A percentile compares a stretch with the other conserved stretches of the same genome.
Conservation (phyloP, 2,113 vertebrate genomes). For the Hippolais icterina region DNA sequence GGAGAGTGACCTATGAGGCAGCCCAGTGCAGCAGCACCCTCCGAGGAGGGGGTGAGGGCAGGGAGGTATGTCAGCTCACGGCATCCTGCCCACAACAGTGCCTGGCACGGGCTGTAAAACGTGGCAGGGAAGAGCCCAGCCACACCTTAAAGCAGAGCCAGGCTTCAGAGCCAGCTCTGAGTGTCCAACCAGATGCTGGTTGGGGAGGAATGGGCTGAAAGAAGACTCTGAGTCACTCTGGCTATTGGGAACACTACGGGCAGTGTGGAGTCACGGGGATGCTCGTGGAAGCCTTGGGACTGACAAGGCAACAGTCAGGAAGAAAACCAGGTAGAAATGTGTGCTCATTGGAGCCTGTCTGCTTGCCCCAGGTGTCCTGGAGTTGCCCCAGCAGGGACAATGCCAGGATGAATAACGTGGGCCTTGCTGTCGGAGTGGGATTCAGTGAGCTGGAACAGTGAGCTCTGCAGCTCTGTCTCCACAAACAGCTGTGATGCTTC, state of each 20-base stretch:
- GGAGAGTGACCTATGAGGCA: constrained; percentile 36
- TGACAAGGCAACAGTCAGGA: constrained; percentile 54
- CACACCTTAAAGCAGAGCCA: background rate
- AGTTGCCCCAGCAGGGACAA: constrained; percentile 15
- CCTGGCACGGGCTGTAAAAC: background rate
- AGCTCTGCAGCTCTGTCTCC: constrained; percentile 51
- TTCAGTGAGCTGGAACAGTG: constrained; percentile 35
- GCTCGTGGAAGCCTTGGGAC: constrained; percentile 16
- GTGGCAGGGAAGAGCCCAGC: background rate
- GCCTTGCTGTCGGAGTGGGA: constrained; percentile 26
- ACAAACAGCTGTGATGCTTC: constrained; percentile 17
- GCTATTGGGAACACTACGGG: constrained; percentile 8
- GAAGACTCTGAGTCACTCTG: constrained; percentile 8
- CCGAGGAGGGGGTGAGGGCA: constrained; percentile 20
- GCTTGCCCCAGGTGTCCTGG: background rate
- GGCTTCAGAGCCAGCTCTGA: background rate
- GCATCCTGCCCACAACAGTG: background rate
- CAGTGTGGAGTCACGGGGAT: background rate
- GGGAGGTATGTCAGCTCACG: constrained; percentile 15
- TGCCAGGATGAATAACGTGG: background rate
- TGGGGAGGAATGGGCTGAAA: background rate
- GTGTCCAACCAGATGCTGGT: background rate
- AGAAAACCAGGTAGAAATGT: constrained; percentile 67
- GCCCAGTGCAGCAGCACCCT: constrained; percentile 54
- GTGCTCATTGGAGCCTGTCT: constrained; percentile 59